A percentile compares a stretch with the other conserved stretches of the same genome.
Conservation (phyloP, 2,113 vertebrate genomes). For the Daphoenositta chrysoptera region DNA sequence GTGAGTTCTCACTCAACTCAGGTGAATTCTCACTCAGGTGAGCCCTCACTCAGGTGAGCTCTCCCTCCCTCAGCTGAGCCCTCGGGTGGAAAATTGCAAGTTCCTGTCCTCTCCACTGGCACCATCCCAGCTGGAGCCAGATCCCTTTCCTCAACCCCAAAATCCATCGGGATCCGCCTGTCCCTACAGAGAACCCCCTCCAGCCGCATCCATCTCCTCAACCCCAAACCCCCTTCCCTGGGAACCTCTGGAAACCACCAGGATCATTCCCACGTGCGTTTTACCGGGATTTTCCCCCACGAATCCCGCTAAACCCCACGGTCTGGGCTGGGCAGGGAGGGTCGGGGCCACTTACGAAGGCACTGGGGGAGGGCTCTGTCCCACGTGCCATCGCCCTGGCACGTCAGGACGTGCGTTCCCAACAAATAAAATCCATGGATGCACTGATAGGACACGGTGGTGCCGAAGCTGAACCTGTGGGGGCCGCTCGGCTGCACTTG, state of each 20-base stretch:
- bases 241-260: not conserved
- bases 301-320: fast-evolving
- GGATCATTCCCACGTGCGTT: fast-evolving
- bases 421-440: constrained; percentile 90
- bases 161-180: not conserved
- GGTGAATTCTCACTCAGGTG: not conserved
- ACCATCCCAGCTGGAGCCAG: not conserved
- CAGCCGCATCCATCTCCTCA: too few species aligned
- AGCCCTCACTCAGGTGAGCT: not conserved
- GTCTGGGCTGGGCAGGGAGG: not conserved
- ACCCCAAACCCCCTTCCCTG: too few species aligned
- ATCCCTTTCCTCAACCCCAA: not conserved
- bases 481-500: constrained; percentile 85
- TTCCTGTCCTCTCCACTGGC: not conserved
- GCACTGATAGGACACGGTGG: constrained; percentile 89
- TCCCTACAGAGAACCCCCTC: not conserved
- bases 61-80: not conserved
- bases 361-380: constrained; percentile 92
- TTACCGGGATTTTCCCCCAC: fast-evolving
- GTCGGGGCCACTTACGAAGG: constrained; percentile 81
- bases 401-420: constrained; percentile 90
- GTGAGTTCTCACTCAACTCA: too few species aligned
- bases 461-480: constrained; percentile 92
- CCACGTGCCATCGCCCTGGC: constrained; percentile 96
- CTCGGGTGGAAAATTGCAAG: too few species aligned